phyloP scores from a whole-genome alignment of 2,797 vertebrate genomes.

The Ibycter americanus region DNA sequence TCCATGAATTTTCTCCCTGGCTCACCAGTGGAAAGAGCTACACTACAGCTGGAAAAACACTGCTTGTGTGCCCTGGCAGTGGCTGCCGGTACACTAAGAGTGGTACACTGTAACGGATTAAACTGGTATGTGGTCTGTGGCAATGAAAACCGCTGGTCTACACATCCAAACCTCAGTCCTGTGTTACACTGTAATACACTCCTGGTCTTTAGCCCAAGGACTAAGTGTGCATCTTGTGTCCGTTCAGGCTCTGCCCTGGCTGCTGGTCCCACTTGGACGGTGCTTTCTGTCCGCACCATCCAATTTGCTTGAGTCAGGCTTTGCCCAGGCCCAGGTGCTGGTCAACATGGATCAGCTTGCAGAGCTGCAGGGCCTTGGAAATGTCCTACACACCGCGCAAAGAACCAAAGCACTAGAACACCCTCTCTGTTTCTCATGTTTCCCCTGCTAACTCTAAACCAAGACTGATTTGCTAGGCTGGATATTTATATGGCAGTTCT shows the following conservation, averaged over 20 bases:
- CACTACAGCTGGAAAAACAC: not conserved
- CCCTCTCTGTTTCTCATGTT: not conserved
- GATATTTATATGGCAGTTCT: not conserved
- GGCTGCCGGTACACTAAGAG: not conserved
- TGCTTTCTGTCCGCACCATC: not conserved
- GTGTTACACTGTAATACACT: not conserved
- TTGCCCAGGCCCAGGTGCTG: not conserved
- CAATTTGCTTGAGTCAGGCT: not conserved
- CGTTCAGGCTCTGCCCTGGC: not conserved
- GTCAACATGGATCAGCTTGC: not conserved
- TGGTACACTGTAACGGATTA: not conserved
- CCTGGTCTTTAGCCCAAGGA: not conserved
- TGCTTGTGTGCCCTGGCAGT: not conserved
- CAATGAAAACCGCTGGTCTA: not conserved
- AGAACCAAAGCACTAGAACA: not conserved
- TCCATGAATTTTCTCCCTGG: not conserved
- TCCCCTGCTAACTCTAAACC: not conserved
- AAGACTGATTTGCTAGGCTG: not conserved
- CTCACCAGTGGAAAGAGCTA: not conserved
- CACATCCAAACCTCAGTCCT: not conserved
- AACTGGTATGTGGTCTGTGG: not conserved
- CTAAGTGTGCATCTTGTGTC: not conserved
- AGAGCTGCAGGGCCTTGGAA: not conserved
- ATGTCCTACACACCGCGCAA: not conserved
- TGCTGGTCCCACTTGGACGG: fast-evolving